These are phyloP conservation scores for Calidris pugnax DNA, from an alignment of 2,113 vertebrate genomes.

Conservation along the genomic window DNA sequence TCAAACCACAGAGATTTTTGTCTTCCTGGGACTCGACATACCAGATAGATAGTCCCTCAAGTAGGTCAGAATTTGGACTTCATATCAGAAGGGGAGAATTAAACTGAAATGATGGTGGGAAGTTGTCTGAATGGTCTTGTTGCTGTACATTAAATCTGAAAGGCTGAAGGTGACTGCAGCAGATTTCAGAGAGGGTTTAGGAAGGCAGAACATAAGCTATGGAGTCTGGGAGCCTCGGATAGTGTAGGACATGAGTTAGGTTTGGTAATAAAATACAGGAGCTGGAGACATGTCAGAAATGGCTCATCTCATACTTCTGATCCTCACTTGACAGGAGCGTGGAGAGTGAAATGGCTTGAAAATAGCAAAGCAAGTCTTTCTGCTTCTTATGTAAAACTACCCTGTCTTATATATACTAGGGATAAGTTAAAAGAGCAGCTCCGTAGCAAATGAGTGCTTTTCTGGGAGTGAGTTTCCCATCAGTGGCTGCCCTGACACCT, in stretches of 20 bases:
- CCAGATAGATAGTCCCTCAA: neutral
- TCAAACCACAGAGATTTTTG: neutral
- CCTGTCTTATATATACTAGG: neutral
- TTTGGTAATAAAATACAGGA: neutral
- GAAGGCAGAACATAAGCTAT: neutral
- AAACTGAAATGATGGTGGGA: neutral
- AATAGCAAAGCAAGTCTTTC: neutral
- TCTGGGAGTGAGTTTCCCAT: neutral
- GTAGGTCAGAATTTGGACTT: neutral
- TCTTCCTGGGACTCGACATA: neutral
- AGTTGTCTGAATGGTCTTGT: neutral
- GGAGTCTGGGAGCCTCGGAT: neutral
- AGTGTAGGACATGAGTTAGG: neutral
- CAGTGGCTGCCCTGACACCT: neutral
- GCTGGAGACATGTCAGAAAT: neutral
- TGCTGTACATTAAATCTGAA: neutral
- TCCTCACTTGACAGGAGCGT: neutral
- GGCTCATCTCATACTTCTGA: neutral
- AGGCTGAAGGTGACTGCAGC: neutral
- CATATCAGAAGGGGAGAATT: neutral
- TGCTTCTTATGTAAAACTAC: neutral
- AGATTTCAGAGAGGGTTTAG: neutral
- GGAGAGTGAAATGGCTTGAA: neutral
- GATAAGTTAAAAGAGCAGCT: neutral
- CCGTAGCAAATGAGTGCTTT: neutral